Percentiles rank a stretch among this genome's conserved stretches.
Evolutionary conservation across 1,140 invertebrate genomes (phyloP).

Genomic region (Telenomus remus): DNA sequence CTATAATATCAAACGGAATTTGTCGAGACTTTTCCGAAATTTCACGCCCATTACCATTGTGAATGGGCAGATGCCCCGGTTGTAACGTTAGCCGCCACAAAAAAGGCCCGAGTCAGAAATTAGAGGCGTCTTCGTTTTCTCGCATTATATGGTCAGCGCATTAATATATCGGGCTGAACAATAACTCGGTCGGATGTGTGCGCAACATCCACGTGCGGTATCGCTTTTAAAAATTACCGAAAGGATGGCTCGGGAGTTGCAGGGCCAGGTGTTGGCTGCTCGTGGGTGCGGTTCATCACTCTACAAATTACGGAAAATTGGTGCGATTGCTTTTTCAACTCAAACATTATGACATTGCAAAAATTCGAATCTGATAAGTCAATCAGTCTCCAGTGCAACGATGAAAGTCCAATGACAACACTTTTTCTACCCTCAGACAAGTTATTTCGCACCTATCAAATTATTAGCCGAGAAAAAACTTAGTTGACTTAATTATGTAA

Average conservation of each 20-base stretch:
- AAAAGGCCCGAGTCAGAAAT: conserved; percentile 58
- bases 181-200: conserved; percentile 19
- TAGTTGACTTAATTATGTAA: no score
- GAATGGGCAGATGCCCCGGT: conserved; percentile 68
- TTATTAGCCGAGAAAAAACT: no score
- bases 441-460: no score
- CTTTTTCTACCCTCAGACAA: no score
- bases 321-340: conserved; percentile 5
- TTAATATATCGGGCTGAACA: conserved; percentile 49
- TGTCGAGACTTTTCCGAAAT: conserved; percentile 72
- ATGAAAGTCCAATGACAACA: conserved; percentile 1
- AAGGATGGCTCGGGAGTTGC: conserved; percentile 41
- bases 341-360: conserved; percentile 13
- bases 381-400: conserved; percentile 13
- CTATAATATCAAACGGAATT: conserved; percentile 72
- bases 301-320: conserved; percentile 42
- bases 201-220: conserved; percentile 50
- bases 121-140: conserved; percentile 51
- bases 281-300: conserved; percentile 31
- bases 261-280: conserved; percentile 39
- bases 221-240: conserved; percentile 37
- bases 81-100: conserved; percentile 51
- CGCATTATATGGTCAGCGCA: conserved; percentile 48
- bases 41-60: conserved; percentile 75
- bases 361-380: conserved; percentile 19